Base-by-base conservation (phyloP, 2,797 vertebrate genomes). In the Okamejei kenojei region DNA sequence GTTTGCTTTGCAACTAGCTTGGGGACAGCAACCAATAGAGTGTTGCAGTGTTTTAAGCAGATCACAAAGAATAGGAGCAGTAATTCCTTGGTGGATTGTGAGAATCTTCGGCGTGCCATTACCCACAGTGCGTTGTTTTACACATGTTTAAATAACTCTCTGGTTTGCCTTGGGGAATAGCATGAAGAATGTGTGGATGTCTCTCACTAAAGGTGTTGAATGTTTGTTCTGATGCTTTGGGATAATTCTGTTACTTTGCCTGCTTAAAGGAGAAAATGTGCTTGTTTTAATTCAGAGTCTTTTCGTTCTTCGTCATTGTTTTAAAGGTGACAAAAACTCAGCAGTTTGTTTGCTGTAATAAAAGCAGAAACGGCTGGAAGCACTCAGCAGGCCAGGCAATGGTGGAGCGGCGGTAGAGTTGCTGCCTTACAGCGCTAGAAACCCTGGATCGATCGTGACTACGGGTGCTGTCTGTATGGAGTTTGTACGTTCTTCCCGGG, bases 1-100 rank as follows among this genome's bases (percentile, higher is more conserved):
- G 9, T 65, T 61, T 65, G 84, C 71, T 88, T 88, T 88, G n/a
- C 61, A 88, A n/a, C 84, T 65, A 65, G 84, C 84, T 88, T 88
- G 84, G n/a, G 84, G 61, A 88, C 21, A 65, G 61, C 84, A 88
- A 65, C 61, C 2, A n/a, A 88, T 65, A 88, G 84, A 32, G 29
- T 21, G n/a, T 65, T 35, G 61, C 82, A 8, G 29, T 2, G 29
- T 86, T 86, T 63, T 63, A 65, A 88, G 17, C 7, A 65, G 29
- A 65, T 88, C 84, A 65, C 1, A n/a, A 88, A 88, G 32, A 65
- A 88, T 35, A 32, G 13, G 10, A 35, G 15, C 13, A 32, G n/a
- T 26, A 86, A 63, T 63, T 32, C 82, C 58, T 86, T 63, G 58
- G 61, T n/a, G 61, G 15, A 26, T 88, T 88, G 32, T n/a, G 29